Percentiles rank a stretch among this genome's conserved stretches.
These are phyloP conservation scores for Brienomyrus longianalis DNA, from an alignment of 2,113 vertebrate genomes.

Conservation along the genomic window DNA sequence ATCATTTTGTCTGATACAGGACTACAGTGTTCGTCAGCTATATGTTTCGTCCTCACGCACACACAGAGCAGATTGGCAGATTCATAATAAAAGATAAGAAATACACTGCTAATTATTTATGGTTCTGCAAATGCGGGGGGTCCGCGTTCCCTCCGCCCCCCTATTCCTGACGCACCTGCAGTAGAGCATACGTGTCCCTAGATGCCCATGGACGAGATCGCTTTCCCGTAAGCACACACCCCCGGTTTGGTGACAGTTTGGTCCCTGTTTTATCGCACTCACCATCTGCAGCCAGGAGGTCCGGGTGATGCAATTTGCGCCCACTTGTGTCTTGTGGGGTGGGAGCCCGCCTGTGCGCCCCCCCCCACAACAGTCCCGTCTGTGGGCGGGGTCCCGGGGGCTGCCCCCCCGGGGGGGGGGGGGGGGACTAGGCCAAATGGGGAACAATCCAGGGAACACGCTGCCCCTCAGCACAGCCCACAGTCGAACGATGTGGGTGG, in stretches of 20 bases:
- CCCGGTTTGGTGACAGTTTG: background rate
- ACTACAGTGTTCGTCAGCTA: background rate
- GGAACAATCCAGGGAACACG: background rate
- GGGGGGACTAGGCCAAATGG: background rate
- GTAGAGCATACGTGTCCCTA: background rate
- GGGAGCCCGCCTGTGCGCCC: too few species aligned
- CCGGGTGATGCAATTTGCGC: too few species aligned
- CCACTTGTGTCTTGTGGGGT: too few species aligned
- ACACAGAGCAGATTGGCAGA: background rate
- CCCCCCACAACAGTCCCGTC: too few species aligned
- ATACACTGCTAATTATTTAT: background rate
- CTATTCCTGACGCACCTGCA: background rate
- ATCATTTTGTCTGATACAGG: background rate
- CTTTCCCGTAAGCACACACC: background rate
- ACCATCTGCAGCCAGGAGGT: background rate
- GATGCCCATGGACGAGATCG: background rate
- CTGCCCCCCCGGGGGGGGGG: too few species aligned
- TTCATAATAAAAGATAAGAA: background rate
- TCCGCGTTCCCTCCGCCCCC: background rate
- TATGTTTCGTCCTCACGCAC: background rate
- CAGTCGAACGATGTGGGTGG: background rate
- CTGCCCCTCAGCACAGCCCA: background rate
- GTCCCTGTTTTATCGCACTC: background rate
- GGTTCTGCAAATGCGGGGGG: background rate
- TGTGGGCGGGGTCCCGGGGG: too few species aligned